phyloP scores from a whole-genome alignment of 2,888 invertebrate species.

The Eretmocerus hayati region DNA sequence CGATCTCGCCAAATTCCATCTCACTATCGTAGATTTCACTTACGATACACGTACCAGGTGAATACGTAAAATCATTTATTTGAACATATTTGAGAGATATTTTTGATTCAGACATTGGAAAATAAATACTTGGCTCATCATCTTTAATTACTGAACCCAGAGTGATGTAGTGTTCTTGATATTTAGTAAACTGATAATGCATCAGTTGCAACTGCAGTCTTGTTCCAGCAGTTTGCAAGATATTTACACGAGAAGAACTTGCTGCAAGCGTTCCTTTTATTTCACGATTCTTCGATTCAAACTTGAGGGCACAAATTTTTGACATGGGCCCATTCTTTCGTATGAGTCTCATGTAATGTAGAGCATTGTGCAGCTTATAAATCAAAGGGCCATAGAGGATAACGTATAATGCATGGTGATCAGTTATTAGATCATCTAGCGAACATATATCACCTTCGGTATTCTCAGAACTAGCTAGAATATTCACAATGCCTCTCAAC shows the following conservation, averaged over 20 bases:
- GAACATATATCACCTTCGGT: slow-evolving; percentile 10
- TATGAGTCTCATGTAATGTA: slow-evolving; percentile 21
- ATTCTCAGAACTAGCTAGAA: slow-evolving; percentile 15
- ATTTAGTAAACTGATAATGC: background rate
- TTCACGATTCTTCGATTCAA: slow-evolving; percentile 23
- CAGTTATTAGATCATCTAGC: slow-evolving; percentile 13
- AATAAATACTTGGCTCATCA: background rate
- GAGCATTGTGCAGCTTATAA: slow-evolving; percentile 23
- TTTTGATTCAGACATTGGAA: background rate
- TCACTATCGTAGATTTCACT: background rate
- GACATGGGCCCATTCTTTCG: slow-evolving; percentile 16
- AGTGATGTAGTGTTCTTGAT: background rate
- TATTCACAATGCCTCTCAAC: slow-evolving; percentile 21
- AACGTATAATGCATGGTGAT: slow-evolving; percentile 14
- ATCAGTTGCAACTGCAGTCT: slow-evolving; percentile 17
- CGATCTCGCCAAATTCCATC: background rate
- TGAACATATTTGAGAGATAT: background rate
- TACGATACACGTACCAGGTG: background rate
- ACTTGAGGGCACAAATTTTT: slow-evolving; percentile 17
- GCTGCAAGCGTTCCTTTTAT: slow-evolving; percentile 15
- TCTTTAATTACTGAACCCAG: background rate
- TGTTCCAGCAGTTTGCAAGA: slow-evolving; percentile 22
- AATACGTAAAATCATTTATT: background rate
- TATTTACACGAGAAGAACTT: slow-evolving; percentile 14
- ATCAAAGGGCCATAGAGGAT: slow-evolving; percentile 18